These are phyloP conservation scores for Anadara kagoshimensis DNA, from an alignment of 1,140 invertebrate genomes.

Conservation along the genomic window DNA sequence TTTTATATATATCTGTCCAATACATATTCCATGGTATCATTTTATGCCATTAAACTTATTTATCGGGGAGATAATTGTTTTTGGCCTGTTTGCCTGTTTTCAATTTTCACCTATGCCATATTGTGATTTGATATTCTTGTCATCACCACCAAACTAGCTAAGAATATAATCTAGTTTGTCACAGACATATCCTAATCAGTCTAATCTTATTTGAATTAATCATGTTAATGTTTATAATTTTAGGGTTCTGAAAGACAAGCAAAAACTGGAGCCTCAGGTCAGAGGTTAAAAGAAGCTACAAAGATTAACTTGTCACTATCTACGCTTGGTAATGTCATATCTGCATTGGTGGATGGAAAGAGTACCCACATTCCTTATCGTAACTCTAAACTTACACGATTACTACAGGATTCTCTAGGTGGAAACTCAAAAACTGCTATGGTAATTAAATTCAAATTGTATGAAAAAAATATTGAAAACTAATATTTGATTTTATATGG, in stretches of 20 bases:
- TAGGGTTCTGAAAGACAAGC: constrained; percentile 95
- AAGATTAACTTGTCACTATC: constrained; percentile 97
- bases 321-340: constrained; percentile 96
- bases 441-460: constrained; percentile 75
- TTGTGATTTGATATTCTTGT: no score
- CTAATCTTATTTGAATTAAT: neutral
- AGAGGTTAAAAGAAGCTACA: constrained; percentile 90
- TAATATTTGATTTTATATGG: no score
- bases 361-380: constrained; percentile 76
- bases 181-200: no score
- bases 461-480: no score
- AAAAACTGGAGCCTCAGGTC: constrained; percentile 93
- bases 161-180: no score
- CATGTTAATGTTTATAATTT: constrained; percentile 1
- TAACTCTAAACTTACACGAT: constrained; percentile 74
- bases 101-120: no score
- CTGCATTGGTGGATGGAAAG: constrained; percentile 85
- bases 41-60: no score
- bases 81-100: neutral
- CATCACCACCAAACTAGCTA: no score
- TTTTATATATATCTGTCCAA: no score
- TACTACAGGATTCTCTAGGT: constrained; percentile 85
- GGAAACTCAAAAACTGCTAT: constrained; percentile 95
- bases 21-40: no score
- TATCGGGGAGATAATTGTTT: no score